These are phyloP conservation scores for Xanthorhoe spadicearia DNA, from an alignment of 2,888 invertebrate species.

Conservation along the genomic window DNA sequence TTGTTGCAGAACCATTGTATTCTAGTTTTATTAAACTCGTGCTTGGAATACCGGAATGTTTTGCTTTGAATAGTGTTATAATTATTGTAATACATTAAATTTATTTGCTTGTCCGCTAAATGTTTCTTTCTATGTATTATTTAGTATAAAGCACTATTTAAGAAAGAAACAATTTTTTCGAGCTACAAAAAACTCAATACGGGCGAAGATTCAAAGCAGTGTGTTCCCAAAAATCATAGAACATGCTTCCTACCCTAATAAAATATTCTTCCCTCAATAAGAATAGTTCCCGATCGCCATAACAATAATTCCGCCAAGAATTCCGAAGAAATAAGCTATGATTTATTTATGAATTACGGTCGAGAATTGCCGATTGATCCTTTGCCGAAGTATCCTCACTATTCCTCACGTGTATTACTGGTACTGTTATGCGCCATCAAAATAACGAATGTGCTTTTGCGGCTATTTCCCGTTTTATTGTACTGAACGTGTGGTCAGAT, in stretches of 20 bases:
- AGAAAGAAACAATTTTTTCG: no score
- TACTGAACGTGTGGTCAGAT: conserved; percentile 10
- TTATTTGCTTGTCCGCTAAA: background rate
- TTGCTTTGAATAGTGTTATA: background rate
- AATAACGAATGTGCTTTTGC: conserved; percentile 31
- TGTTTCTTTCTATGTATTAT: no score
- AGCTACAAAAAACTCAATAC: no score
- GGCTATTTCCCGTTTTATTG: conserved; percentile 15
- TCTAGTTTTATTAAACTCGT: conserved; percentile 27
- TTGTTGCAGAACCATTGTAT: conserved; percentile 2
- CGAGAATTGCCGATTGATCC: conserved; percentile 39
- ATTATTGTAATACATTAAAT: background rate
- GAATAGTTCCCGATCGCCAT: conserved; percentile 22
- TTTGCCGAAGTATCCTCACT: conserved; percentile 29
- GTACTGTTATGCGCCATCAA: conserved; percentile 33
- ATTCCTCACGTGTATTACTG: conserved; percentile 19
- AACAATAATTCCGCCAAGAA: conserved; percentile 38
- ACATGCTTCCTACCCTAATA: conserved; percentile 1
- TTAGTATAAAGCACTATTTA: no score
- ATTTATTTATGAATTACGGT: conserved; percentile 49
- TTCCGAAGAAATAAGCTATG: conserved; percentile 44
- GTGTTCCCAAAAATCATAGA: background rate
- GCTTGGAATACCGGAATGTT: conserved; percentile 15
- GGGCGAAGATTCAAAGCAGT: background rate
- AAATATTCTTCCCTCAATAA: conserved; percentile 11